Base-by-base conservation (phyloP, 1,140 invertebrate species). In the Mylabris phalerata region DNA sequence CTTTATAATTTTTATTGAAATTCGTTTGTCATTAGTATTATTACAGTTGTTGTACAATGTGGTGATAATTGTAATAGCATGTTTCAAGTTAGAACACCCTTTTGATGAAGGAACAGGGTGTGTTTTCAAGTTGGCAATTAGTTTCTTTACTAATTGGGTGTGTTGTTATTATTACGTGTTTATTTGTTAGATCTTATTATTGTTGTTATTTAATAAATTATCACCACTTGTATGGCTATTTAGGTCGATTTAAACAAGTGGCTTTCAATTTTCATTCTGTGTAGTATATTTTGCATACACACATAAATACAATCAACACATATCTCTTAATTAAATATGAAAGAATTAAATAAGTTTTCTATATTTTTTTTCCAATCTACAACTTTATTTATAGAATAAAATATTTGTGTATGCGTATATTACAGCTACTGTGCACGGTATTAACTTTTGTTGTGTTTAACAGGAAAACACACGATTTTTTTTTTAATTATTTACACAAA, bases 391-490 rank as follows among this genome's bases (percentile, higher is more conserved):
- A 52, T 54, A 52, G 45, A 48, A 32, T 32, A 32, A 32, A 47
- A 27, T 59, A 59, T 59, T 59, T 59, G 49, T 46, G 25, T 19
- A 50, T 32, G 32, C 7, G 32, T 32, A 7, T 32, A 5, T 32
- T 7, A 32, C 32, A 32, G 32, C 32, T 32, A 32, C 32, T 32
- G 32, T 32, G 32, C 32, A 51, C 58, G 55, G 38, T 45, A 42
- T 54, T 52, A 45, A 48, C 32, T 42, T 44, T 52, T 43, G 50
- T 47, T 41, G 19, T 63, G 59, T 64, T 64, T 64, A 64, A 57
- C 62, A 64, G 62, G 62, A 64, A 64, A 64, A 64, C 59, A 64
- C 62, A 56, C 46, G 46, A 59, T 40, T 59, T 60, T 32, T 48
- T 60, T 60, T 60, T 60, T 57, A 55, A 55, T 58, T 55, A 55